Evolutionary conservation across 1,140 invertebrate species (phyloP).

Genomic region (Physella acuta): DNA sequence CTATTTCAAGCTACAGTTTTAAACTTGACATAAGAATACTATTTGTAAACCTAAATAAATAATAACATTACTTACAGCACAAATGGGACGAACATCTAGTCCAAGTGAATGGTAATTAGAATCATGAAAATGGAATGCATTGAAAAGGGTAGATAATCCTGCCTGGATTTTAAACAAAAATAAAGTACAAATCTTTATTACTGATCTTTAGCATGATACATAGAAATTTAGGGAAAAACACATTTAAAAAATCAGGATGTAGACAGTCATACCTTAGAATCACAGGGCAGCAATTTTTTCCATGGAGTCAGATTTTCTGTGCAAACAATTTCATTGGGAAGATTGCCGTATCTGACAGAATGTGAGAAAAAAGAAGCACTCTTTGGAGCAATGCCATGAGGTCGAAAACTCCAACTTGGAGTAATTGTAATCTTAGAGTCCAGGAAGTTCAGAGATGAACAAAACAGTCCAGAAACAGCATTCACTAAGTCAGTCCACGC

Average conservation of each 20-base stretch:
- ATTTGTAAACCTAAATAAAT: too few relatives aligned
- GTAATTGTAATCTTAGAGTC: slow-evolving; percentile 83
- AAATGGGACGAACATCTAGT: slow-evolving; percentile 80
- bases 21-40: too few relatives aligned
- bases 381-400: slow-evolving; percentile 68
- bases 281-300: slow-evolving; percentile 93
- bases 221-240: neutral
- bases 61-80: slow-evolving; percentile 64
- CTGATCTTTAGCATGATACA: too few relatives aligned
- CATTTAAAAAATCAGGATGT: neutral
- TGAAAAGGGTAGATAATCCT: slow-evolving; percentile 84
- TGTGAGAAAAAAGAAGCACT: slow-evolving; percentile 44
- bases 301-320: slow-evolving; percentile 98
- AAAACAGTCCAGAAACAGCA: slow-evolving; percentile 88
- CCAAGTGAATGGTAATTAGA: slow-evolving; percentile 90
- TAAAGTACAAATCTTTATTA: neutral
- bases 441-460: slow-evolving; percentile 94
- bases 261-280: slow-evolving; percentile 47
- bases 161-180: slow-evolving; percentile 59
- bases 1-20: too few relatives aligned
- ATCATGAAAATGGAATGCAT: slow-evolving; percentile 87
- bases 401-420: slow-evolving; percentile 81
- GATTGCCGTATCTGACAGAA: slow-evolving; percentile 75
- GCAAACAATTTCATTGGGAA: slow-evolving; percentile 94
- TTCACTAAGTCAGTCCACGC: slow-evolving; percentile 87